Evolutionary conservation across 2,888 invertebrate genomes (phyloP).

Genomic region (Amiota minor): DNA sequence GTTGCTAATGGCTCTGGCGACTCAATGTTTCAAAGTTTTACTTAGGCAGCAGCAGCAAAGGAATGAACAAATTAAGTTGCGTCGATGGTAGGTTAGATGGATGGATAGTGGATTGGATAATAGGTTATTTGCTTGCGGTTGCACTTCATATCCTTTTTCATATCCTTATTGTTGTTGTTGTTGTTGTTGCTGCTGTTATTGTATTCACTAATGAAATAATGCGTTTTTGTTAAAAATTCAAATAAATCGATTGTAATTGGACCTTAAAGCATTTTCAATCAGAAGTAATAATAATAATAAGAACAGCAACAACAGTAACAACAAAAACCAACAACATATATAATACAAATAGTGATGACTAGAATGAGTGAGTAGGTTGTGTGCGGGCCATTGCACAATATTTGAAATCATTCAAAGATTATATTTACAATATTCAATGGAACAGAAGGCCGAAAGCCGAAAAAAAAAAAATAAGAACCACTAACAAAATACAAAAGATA

Average conservation of each 20-base stretch:
- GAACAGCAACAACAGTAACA: neutral
- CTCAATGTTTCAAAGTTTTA: too few relatives aligned
- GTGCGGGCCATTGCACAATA: too few relatives aligned
- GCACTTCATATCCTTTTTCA: too few relatives aligned
- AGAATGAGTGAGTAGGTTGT: too few relatives aligned
- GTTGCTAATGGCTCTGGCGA: too few relatives aligned
- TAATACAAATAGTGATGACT: too few relatives aligned
- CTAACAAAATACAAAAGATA: too few relatives aligned
- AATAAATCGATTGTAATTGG: conserved; percentile 53
- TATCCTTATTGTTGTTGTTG: neutral
- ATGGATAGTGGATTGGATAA: neutral
- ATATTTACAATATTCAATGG: neutral
- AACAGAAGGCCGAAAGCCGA: neutral
- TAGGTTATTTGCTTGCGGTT: neutral
- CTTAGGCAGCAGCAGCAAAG: too few relatives aligned
- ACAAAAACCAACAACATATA: too few relatives aligned
- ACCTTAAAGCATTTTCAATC: conserved; percentile 53
- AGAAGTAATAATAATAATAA: conserved; percentile 29
- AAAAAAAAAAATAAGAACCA: too few relatives aligned
- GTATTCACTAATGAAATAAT: conserved; percentile 39
- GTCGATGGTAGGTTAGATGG: neutral
- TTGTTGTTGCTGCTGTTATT: conserved; percentile 9
- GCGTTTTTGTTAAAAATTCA: conserved; percentile 38
- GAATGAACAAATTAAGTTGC: neutral
- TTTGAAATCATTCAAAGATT: too few relatives aligned